Percentiles rank a stretch among this genome's conserved stretches.
phyloP scores from a whole-genome alignment of 2,797 vertebrate genomes.

The Heterohyrax brucei region DNA sequence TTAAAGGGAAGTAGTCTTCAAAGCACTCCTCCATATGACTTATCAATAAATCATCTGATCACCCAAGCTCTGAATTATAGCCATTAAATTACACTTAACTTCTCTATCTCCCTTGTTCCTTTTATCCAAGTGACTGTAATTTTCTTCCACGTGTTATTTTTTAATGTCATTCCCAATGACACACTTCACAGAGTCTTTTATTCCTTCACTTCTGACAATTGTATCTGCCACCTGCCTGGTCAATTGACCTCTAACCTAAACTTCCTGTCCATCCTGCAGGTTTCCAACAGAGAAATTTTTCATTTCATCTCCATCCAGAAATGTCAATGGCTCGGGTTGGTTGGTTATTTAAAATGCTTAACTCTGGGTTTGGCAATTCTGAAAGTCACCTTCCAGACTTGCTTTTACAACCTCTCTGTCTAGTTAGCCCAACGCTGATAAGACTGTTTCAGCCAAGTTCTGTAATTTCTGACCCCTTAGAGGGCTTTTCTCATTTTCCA shows the following conservation, averaged over 20 bases:
- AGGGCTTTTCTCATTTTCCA: background rate
- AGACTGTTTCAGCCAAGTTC: background rate
- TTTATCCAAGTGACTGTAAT: background rate
- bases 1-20: slow-evolving; percentile 9
- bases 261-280: background rate
- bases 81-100: background rate
- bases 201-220: background rate
- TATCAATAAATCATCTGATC: slow-evolving; percentile 25
- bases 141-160: background rate
- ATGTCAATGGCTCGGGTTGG: background rate
- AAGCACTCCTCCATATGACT: background rate
- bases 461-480: background rate
- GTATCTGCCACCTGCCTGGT: background rate
- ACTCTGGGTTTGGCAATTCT: background rate
- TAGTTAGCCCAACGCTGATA: background rate
- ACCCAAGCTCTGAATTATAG: background rate
- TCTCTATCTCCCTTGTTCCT: background rate
- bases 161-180: background rate
- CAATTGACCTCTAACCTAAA: background rate
- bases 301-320: slow-evolving; percentile 18
- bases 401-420: background rate
- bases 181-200: background rate
- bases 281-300: background rate
- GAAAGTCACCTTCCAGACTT: background rate
- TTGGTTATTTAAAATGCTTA: slow-evolving; percentile 15